Evolutionary conservation across 2,888 invertebrate genomes (phyloP).

Genomic region (Halocaridina rubra): DNA sequence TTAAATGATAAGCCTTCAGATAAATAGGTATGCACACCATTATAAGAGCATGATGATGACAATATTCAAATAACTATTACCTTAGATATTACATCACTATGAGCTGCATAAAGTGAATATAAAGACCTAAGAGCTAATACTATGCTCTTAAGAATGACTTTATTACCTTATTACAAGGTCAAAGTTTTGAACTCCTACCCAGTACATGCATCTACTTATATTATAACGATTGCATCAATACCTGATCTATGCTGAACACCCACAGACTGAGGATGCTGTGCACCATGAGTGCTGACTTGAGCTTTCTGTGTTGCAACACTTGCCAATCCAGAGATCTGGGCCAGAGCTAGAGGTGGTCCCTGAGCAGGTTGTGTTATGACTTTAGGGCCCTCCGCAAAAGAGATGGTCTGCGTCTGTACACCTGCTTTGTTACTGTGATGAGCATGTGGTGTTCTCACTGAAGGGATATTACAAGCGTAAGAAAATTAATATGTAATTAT

Average conservation of each 20-base stretch:
- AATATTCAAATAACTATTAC: too few species aligned
- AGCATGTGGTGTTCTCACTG: constrained; percentile 44
- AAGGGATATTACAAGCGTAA: too few species aligned
- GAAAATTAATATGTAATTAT: too few species aligned
- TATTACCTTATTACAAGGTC: too few species aligned
- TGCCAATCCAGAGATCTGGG: constrained; percentile 50
- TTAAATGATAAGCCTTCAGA: too few species aligned
- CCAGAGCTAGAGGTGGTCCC: constrained; percentile 65
- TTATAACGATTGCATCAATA: too few species aligned
- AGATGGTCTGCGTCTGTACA: constrained; percentile 31
- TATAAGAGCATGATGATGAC: too few species aligned
- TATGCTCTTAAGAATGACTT: too few species aligned
- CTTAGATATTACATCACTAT: too few species aligned
- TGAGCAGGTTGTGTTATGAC: constrained; percentile 67
- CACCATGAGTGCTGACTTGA: constrained; percentile 15
- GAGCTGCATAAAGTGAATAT: too few species aligned
- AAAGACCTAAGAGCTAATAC: too few species aligned
- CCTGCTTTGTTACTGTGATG: constrained; percentile 37
- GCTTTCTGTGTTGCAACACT: constrained; percentile 42
- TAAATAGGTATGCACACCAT: too few species aligned
- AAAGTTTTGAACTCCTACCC: not conserved
- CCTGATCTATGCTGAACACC: constrained; percentile 40
- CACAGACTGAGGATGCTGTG: constrained; percentile 22
- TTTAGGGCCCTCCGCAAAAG: constrained; percentile 63
- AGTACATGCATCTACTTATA: not conserved